Conservation (phyloP, 2,797 vertebrate genomes). For the Xenentodon cancila region DNA sequence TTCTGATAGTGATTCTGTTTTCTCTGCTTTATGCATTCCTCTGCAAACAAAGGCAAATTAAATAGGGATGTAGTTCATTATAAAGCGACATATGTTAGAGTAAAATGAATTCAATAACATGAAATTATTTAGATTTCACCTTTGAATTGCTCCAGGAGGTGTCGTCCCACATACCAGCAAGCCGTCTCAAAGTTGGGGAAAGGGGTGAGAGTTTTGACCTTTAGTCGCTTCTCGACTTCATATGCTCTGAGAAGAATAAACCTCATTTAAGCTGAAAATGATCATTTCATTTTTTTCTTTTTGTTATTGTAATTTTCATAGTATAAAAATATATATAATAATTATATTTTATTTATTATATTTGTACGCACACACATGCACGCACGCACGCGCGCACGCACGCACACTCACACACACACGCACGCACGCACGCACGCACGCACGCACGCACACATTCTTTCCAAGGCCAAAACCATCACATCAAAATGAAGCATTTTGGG, state of each 20-base stretch:
- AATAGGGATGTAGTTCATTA: slow-evolving; percentile 3
- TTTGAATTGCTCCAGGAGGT: slow-evolving; percentile 95
- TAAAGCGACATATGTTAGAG: slow-evolving; percentile 9
- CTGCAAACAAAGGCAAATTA: slow-evolving; percentile 19
- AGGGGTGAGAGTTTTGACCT: slow-evolving; percentile 93
- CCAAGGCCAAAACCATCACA: not conserved
- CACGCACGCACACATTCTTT: no score
- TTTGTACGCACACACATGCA: no score
- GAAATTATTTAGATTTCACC: slow-evolving; percentile 75
- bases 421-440: no score
- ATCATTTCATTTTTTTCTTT: not conserved
- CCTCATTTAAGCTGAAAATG: not conserved
- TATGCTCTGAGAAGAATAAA: slow-evolving; percentile 87
- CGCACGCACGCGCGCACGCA: no score
- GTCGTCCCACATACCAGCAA: slow-evolving; percentile 96
- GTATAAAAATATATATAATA: no score
- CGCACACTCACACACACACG: no score
- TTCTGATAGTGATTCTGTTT: slow-evolving; percentile 43
- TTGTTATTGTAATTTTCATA: no score
- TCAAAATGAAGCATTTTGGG: not conserved
- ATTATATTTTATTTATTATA: no score
- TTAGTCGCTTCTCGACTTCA: slow-evolving; percentile 94
- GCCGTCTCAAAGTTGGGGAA: slow-evolving; percentile 97
- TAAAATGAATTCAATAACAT: not conserved
- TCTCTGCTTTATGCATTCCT: slow-evolving; percentile 42